Base-by-base conservation (phyloP, 2,113 vertebrate genomes). In the Labeo rohita region DNA sequence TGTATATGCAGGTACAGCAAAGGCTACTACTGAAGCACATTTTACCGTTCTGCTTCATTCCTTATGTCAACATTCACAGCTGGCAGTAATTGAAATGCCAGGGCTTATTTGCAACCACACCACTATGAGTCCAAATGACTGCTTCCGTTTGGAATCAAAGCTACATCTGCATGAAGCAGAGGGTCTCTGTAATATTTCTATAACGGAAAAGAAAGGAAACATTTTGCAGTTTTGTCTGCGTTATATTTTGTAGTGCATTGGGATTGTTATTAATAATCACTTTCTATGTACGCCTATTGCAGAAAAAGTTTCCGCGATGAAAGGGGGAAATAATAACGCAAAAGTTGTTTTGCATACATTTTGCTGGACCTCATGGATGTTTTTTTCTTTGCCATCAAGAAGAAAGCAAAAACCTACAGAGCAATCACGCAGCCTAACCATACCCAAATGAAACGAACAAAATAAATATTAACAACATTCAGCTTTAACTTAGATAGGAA, bases 41-140 rank as follows among this genome's bases (percentile, higher is more conserved):
- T 85, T 52, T 54, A 68, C 23, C 23, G 81, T 88, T 83, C 28
- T 50, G 66, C 79, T 49, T 88, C 39, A 78, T 63, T 85, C 59
- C 76, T 66, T 8, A 52, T 16, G 34, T 80, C 78, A 80, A 74
- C 54, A 50, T 39, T 82, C 74, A 66, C 88, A 86, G 85, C 85
- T 89, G 88, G 81, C 49, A 86, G 65, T 89, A 83, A 89, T 87
- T 81, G 85, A 88, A 86, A 86, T 87, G 59, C 87, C 84, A 56
- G 43, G 45, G 23, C 80, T 85, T 85, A 85, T 85, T 83, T 85
- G 72, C 61, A 81, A 89, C 88, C 88, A 84, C 88, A 86, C 86
- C 85, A 85, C 85, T 79, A 84, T 43, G 86, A 85, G 50, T 83
- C 68, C 70, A 74, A 83, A 63, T 75, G 49, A 84, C 66, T 80